A percentile compares a stretch with the other conserved stretches of the same genome.
phyloP scores from a whole-genome alignment of 2,797 vertebrate species.

The Denticeps clupeoides region DNA sequence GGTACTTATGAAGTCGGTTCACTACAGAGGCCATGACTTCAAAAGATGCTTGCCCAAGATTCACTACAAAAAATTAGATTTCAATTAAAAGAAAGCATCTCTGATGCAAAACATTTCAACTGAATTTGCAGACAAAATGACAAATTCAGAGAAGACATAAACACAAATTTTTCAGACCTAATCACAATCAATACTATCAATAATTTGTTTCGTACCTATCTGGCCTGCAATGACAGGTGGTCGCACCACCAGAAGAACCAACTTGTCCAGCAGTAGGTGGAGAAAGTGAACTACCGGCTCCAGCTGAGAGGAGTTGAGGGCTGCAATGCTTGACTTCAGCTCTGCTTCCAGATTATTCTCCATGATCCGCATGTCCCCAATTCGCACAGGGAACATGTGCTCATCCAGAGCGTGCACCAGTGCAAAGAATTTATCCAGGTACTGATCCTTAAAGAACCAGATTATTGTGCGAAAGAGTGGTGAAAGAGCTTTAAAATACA shows the following conservation, averaged over 20 bases:
- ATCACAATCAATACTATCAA: no score
- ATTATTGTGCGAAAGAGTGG: no score
- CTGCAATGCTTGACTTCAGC: conserved; percentile 89
- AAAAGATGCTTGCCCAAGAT: conserved; percentile 92
- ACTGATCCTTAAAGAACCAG: conserved; percentile 76
- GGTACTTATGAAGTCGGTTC: conserved; percentile 92
- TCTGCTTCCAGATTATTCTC: conserved; percentile 95
- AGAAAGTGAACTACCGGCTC: conserved; percentile 95
- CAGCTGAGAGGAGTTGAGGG: conserved; percentile 85
- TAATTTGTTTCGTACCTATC: conserved; percentile 81
- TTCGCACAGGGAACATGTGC: conserved; percentile 95
- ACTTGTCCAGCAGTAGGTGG: conserved; percentile 92
- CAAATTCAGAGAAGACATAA: no score
- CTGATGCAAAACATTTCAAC: no score
- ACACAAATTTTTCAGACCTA: no score
- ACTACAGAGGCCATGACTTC: conserved; percentile 96
- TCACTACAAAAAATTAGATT: conserved; percentile 63
- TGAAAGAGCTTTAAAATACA: no score
- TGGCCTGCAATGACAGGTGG: conserved; percentile 95
- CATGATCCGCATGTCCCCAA: conserved; percentile 97
- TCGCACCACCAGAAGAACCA: conserved; percentile 90
- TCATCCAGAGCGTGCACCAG: conserved; percentile 95
- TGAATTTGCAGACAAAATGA: background rate
- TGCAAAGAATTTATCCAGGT: conserved; percentile 95
- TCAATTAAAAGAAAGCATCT: no score